Conservation (phyloP, 2,113 vertebrate species). For the Nycticebus coucang region DNA sequence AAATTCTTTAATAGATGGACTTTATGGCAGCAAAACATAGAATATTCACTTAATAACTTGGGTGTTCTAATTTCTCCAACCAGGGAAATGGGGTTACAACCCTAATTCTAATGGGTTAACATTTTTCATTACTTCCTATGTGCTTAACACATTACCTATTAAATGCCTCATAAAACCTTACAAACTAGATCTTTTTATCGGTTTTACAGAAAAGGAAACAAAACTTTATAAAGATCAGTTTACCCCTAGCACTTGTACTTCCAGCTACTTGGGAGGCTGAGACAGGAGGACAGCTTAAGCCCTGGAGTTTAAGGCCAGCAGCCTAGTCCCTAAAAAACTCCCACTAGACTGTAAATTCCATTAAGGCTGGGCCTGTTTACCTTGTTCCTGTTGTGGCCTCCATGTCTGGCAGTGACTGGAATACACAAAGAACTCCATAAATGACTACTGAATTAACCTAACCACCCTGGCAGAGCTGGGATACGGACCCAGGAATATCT, state of each 20-base stretch:
- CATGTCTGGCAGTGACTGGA: neutral
- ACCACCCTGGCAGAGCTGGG: neutral
- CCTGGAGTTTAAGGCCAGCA: no score
- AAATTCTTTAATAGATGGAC: neutral
- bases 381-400: neutral
- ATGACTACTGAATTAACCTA: neutral
- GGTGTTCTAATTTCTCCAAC: neutral
- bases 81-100: neutral
- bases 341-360: neutral
- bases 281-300: no score
- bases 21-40: neutral
- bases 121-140: neutral
- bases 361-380: neutral
- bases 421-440: neutral
- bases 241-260: neutral
- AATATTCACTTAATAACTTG: neutral
- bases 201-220: constrained; percentile 7
- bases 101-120: neutral
- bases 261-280: no score
- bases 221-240: neutral
- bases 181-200: neutral
- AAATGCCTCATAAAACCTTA: constrained; percentile 14
- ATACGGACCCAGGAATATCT: neutral
- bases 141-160: constrained; percentile 1
- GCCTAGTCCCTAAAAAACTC: no score